Conservation (phyloP, 2,888 invertebrate genomes). For the Drosophila fungiperda region DNA sequence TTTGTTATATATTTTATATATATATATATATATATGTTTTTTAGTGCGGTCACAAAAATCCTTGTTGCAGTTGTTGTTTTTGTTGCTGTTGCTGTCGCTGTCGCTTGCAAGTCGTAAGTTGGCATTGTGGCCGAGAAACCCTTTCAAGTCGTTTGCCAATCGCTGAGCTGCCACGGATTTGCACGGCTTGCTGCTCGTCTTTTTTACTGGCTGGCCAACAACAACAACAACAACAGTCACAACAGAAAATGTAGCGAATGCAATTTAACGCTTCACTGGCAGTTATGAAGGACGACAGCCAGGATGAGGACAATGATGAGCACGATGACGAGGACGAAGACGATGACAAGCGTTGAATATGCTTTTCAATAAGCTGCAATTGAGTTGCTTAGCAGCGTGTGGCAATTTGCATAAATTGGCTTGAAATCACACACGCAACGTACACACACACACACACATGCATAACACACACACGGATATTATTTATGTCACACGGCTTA, state of each 20-base stretch:
- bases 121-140: constrained; percentile 67
- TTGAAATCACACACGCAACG: constrained; percentile 4
- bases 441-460: background rate
- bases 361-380: constrained; percentile 67
- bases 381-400: constrained; percentile 26
- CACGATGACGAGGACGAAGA: background rate
- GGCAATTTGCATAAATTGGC: constrained; percentile 68
- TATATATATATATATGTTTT: background rate
- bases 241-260: constrained; percentile 60
- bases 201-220: constrained; percentile 32
- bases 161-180: constrained; percentile 65
- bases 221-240: constrained; percentile 8
- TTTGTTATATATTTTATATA: constrained; percentile 12
- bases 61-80: constrained; percentile 13
- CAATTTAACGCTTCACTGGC: constrained; percentile 81
- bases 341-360: constrained; percentile 30
- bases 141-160: constrained; percentile 68
- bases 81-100: constrained; percentile 18
- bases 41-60: constrained; percentile 34
- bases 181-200: constrained; percentile 36
- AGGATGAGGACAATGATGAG: background rate
- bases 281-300: constrained; percentile 37
- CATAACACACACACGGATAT: no score
- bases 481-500: constrained; percentile 72
- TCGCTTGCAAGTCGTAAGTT: constrained; percentile 41